Conservation (phyloP, 2,888 invertebrate genomes). For the Cataglyphis altisquamis region DNA sequence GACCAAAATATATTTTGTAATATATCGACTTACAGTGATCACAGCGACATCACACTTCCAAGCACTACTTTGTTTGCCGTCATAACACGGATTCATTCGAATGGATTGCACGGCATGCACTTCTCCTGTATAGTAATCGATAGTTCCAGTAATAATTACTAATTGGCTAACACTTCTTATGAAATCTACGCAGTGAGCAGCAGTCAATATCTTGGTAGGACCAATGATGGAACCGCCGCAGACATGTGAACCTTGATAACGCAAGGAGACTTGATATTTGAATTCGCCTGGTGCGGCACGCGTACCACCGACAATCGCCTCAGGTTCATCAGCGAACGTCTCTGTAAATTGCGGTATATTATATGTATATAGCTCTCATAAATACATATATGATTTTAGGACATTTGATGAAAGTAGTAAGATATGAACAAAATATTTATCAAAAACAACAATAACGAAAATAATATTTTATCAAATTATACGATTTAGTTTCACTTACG, state of each 20-base stretch:
- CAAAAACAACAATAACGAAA: background rate
- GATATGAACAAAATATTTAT: background rate
- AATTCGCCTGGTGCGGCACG: slow-evolving; percentile 69
- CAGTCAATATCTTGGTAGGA: slow-evolving; percentile 73
- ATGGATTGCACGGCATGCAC: slow-evolving; percentile 48
- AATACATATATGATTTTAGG: background rate
- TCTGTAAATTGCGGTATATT: slow-evolving; percentile 14
- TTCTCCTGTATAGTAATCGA: slow-evolving; percentile 45
- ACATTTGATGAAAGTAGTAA: background rate
- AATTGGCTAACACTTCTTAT: background rate
- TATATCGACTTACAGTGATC: slow-evolving; percentile 63
- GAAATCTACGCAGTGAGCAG: slow-evolving; percentile 75
- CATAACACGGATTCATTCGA: slow-evolving; percentile 38
- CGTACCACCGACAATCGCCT: slow-evolving; percentile 72
- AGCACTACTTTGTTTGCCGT: background rate
- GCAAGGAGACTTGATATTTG: slow-evolving; percentile 76
- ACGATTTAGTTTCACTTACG: slow-evolving; percentile 27
- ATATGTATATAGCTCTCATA: background rate
- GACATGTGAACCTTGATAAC: slow-evolving; percentile 59
- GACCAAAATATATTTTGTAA: background rate
- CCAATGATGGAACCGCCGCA: slow-evolving; percentile 77
- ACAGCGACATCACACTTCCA: slow-evolving; percentile 71
- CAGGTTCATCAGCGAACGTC: slow-evolving; percentile 60
- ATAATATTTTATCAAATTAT: background rate
- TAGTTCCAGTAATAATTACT: slow-evolving; percentile 57